A percentile compares a stretch with the other conserved stretches of the same genome.
Conservation (phyloP, 2,888 invertebrate genomes). For the Melipona bicolor region DNA sequence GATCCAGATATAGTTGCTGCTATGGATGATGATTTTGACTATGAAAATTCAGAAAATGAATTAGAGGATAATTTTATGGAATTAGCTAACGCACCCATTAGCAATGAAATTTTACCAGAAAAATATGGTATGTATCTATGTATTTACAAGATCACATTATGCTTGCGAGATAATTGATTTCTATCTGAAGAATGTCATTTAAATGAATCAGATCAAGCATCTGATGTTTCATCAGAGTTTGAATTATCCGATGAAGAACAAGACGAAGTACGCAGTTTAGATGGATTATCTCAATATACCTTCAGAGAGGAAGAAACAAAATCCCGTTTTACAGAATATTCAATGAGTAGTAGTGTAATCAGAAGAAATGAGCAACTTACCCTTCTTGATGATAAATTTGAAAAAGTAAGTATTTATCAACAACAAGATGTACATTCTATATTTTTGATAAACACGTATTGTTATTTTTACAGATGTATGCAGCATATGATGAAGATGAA, state of each 20-base stretch:
- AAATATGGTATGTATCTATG: slow-evolving; percentile 63
- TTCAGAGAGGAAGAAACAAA: slow-evolving; percentile 91
- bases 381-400: slow-evolving; percentile 94
- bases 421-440: slow-evolving; percentile 2
- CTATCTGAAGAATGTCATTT: slow-evolving; percentile 77
- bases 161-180: slow-evolving; percentile 15
- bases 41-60: slow-evolving; percentile 91
- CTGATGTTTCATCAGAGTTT: slow-evolving; percentile 77
- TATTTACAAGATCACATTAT: not conserved
- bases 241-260: slow-evolving; percentile 79
- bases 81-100: slow-evolving; percentile 89
- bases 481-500: slow-evolving; percentile 94
- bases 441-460: not conserved
- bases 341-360: slow-evolving; percentile 96
- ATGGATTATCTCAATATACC: slow-evolving; percentile 82
- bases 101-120: slow-evolving; percentile 80
- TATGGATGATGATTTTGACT: slow-evolving; percentile 96
- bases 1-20: slow-evolving; percentile 97
- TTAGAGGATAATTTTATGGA: slow-evolving; percentile 97
- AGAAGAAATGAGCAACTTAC: slow-evolving; percentile 92
- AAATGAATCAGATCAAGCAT: slow-evolving; percentile 84
- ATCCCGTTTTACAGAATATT: slow-evolving; percentile 96
- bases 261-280: slow-evolving; percentile 84
- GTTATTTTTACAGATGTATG: slow-evolving; percentile 87
- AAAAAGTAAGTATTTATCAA: slow-evolving; percentile 87